Base-by-base conservation (phyloP, 2,113 vertebrate species). In the Myodes glareolus region DNA sequence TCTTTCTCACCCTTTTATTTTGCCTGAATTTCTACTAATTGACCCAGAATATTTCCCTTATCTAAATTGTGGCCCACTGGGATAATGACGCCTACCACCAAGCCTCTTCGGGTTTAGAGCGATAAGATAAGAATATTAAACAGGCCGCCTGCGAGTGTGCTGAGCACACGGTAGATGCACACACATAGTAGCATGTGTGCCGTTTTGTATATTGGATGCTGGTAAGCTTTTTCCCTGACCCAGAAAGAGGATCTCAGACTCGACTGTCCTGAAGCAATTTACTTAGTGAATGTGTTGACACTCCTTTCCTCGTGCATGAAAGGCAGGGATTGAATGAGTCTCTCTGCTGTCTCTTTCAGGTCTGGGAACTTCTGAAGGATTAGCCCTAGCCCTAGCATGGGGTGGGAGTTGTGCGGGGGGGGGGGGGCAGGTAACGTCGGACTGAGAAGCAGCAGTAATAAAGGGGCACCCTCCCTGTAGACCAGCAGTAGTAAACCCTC, bases 121-220 rank as follows among this genome's bases (percentile, higher is more conserved):
- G 27, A 89, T 77, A 95, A 88, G 91, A 94, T 84, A 95, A 88
- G 91, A 94, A 90, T 92, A 94, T 84, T 88, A 92, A 95, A 85
- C n/a, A 88, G 85, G 68, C 31, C 52, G 4, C 42, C 10, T 17
- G n/a, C 17, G 50, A 93, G 58, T 70, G 65, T 67, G n/a, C 65
- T 80, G 52, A 92, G 3, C 81, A 29, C 27, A 76, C 73, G 77
- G 6, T 7, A 52, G 47, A 89, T 1, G 3, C 45, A 23, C 25
- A 45, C 14, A 14, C 23, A 39, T 21, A 61, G 36, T 73, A 58
- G 16, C 29, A 50, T 50, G 82, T 94, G 67, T 73, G 89, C 92
- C 86, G 10, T 93, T 82, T 81, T 96, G 52, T 31, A 84, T 90
- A 90, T 75, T 92, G 19, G 63, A 92, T 88, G 29, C 84, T 84